Evolutionary conservation across 2,797 vertebrate species (phyloP).

Genomic region (Mionectes olivaceus): DNA sequence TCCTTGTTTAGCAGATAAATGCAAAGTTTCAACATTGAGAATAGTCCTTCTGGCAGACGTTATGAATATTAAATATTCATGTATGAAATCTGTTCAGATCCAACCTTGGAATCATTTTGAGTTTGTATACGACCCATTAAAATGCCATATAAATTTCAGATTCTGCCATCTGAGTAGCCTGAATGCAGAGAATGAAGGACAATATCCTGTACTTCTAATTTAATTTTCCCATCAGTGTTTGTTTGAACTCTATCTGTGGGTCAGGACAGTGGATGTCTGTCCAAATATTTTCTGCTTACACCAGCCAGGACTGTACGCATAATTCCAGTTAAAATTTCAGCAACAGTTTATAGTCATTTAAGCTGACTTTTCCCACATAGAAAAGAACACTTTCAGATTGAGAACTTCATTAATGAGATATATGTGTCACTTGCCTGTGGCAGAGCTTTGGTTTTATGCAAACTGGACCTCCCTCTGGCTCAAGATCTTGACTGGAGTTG

Average conservation of each 20-base stretch:
- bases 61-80: slow-evolving; percentile 32
- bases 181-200: slow-evolving; percentile 67
- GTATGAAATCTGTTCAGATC: slow-evolving; percentile 25
- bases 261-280: slow-evolving; percentile 47
- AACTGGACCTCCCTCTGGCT: background rate
- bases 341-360: background rate
- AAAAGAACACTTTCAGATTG: background rate
- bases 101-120: slow-evolving; percentile 17
- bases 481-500: slow-evolving; percentile 10
- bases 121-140: slow-evolving; percentile 45
- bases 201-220: slow-evolving; percentile 68
- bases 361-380: background rate
- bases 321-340: slow-evolving; percentile 36
- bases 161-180: slow-evolving; percentile 47
- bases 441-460: background rate
- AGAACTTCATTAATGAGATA: slow-evolving; percentile 16
- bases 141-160: slow-evolving; percentile 57
- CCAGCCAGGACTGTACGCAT: background rate
- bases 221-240: slow-evolving; percentile 62
- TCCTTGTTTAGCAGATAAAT: background rate
- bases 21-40: background rate
- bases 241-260: slow-evolving; percentile 59
- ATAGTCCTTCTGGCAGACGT: background rate
- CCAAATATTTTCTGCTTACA: slow-evolving; percentile 11
- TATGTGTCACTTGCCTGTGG: background rate